phyloP scores from a whole-genome alignment of 2,888 invertebrate species.

The Xylocampa areola region DNA sequence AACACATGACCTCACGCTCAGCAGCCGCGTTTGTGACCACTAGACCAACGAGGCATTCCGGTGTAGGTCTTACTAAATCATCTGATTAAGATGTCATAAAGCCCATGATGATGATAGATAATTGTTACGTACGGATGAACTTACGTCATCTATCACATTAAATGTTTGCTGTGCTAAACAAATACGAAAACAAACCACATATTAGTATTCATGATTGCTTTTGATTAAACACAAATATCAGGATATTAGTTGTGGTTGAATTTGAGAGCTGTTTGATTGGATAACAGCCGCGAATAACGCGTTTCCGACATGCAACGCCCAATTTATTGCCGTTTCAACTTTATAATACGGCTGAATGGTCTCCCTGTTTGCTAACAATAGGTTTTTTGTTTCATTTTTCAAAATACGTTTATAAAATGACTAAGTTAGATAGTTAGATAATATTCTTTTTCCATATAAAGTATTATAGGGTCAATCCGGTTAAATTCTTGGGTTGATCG shows the following conservation, averaged over 20 bases:
- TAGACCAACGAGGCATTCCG: too few relatives aligned
- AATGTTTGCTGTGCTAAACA: neutral
- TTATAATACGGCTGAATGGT: slow-evolving; percentile 30
- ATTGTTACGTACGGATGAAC: too few relatives aligned
- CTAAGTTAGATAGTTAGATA: too few relatives aligned
- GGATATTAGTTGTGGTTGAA: neutral
- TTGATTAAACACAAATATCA: slow-evolving; percentile 17
- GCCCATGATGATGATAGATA: too few relatives aligned
- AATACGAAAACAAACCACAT: neutral
- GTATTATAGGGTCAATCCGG: too few relatives aligned
- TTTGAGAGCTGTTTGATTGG: slow-evolving; percentile 14
- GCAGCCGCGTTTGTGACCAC: too few relatives aligned
- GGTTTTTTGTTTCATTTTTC: too few relatives aligned
- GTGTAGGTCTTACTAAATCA: too few relatives aligned
- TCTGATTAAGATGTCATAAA: too few relatives aligned
- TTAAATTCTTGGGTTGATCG: too few relatives aligned
- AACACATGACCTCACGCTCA: too few relatives aligned
- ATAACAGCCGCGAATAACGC: slow-evolving; percentile 11
- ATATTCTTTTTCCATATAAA: too few relatives aligned
- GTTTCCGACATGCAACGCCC: slow-evolving; percentile 29
- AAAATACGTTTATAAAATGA: slow-evolving; percentile 11
- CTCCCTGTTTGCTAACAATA: slow-evolving; percentile 10
- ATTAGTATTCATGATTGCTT: neutral
- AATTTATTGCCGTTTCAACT: slow-evolving; percentile 48
- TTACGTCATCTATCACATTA: neutral